These are phyloP conservation scores for Achatina immaculata DNA, from an alignment of 1,140 invertebrate species.

Conservation along the genomic window DNA sequence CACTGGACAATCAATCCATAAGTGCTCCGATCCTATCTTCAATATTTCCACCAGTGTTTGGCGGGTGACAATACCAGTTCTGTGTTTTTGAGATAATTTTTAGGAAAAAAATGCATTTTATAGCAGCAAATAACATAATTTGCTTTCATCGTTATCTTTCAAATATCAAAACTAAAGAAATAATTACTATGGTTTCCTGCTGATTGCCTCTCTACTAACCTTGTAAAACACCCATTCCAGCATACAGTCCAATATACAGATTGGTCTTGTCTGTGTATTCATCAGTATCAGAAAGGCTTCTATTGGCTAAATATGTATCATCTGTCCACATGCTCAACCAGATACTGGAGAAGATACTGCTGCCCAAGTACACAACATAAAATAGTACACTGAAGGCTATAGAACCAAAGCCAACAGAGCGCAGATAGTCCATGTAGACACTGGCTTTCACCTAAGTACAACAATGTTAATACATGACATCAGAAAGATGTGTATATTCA, in stretches of 20 bases:
- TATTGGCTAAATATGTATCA: constrained; percentile 54
- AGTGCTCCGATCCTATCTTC: too few relatives aligned
- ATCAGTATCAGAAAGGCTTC: constrained; percentile 45
- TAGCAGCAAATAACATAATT: too few relatives aligned
- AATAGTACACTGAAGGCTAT: constrained; percentile 10
- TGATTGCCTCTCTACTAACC: constrained; percentile 56
- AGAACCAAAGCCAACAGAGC: constrained; percentile 48
- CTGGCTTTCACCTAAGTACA: constrained; percentile 54
- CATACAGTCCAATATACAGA: constrained; percentile 62
- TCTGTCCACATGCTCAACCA: constrained; percentile 64
- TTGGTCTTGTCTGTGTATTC: constrained; percentile 58
- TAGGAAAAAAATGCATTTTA: too few relatives aligned
- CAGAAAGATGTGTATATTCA: too few relatives aligned
- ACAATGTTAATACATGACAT: not conserved
- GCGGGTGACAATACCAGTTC: too few relatives aligned
- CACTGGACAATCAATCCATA: too few relatives aligned
- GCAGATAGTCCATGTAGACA: constrained; percentile 58
- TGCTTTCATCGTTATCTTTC: too few relatives aligned
- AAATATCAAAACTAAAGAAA: too few relatives aligned
- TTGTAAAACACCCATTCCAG: constrained; percentile 60
- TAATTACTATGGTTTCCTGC: too few relatives aligned
- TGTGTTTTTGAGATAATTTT: too few relatives aligned
- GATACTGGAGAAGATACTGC: constrained; percentile 51
- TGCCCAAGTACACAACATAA: constrained; percentile 24
- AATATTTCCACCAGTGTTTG: too few relatives aligned